These are phyloP conservation scores for Laspeyria flexula DNA, from an alignment of 2,888 invertebrate species.

Conservation along the genomic window DNA sequence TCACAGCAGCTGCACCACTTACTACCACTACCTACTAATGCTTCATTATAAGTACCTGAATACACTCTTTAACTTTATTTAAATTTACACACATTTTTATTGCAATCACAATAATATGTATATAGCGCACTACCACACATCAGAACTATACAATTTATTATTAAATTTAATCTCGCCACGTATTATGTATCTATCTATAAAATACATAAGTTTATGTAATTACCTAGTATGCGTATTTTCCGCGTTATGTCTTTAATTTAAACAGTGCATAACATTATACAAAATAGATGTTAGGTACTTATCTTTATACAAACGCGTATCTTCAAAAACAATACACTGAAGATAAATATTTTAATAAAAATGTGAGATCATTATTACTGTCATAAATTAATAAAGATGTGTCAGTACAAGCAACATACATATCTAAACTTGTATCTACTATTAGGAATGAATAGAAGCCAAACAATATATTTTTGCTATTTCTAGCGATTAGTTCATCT, in stretches of 20 bases:
- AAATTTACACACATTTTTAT: too few relatives aligned
- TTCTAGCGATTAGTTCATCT: constrained; percentile 18
- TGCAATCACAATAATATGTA: too few relatives aligned
- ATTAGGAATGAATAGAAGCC: constrained; percentile 22
- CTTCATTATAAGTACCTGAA: too few relatives aligned
- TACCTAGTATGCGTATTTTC: not conserved
- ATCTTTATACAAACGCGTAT: not conserved
- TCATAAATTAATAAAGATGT: constrained; percentile 24
- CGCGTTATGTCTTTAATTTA: not conserved
- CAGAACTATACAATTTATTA: too few relatives aligned
- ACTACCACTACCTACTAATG: constrained; percentile 6
- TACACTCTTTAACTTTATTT: too few relatives aligned
- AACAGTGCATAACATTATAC: not conserved
- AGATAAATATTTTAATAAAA: constrained; percentile 13
- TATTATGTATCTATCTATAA: too few relatives aligned
- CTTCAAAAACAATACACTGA: constrained; percentile 1
- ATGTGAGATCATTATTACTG: constrained; percentile 10
- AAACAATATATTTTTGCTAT: constrained; percentile 24
- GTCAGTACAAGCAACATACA: constrained; percentile 27
- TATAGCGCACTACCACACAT: too few relatives aligned
- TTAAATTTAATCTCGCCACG: too few relatives aligned
- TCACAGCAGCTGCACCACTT: constrained; percentile 16
- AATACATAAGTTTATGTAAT: too few relatives aligned
- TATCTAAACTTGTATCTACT: constrained; percentile 26
- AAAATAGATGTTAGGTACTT: too few relatives aligned